Percentiles rank a stretch among this genome's conserved stretches.
Evolutionary conservation across 2,113 vertebrate species (phyloP).

Genomic region (Channa argus): DNA sequence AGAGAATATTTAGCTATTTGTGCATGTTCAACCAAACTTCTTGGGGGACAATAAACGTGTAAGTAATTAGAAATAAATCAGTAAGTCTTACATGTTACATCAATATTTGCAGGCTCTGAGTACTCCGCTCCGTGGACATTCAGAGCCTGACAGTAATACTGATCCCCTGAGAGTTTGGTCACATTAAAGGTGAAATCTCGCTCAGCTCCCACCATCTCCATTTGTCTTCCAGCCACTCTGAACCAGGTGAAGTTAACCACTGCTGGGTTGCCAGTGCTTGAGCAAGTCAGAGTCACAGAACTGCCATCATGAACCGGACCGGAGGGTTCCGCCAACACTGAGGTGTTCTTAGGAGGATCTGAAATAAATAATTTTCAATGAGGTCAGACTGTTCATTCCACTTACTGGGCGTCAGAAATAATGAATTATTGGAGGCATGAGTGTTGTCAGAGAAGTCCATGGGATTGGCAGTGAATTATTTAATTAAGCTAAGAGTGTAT

Average conservation of each 20-base stretch:
- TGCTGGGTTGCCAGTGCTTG: conserved; percentile 67
- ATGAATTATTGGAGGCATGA: too few relatives aligned
- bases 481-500: too few relatives aligned
- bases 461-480: too few relatives aligned
- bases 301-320: conserved; percentile 59
- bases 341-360: conserved; percentile 77
- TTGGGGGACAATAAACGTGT: neutral
- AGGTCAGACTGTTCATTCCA: too few relatives aligned
- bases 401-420: too few relatives aligned
- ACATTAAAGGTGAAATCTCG: conserved; percentile 58
- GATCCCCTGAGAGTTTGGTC: conserved; percentile 68
- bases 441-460: too few relatives aligned
- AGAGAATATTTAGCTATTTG: neutral
- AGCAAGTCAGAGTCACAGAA: conserved; percentile 75
- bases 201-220: conserved; percentile 43
- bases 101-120: conserved; percentile 28
- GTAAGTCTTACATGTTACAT: conserved; percentile 70
- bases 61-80: neutral
- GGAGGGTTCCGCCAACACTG: conserved; percentile 49
- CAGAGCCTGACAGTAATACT: conserved; percentile 63
- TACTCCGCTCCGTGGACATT: conserved; percentile 61
- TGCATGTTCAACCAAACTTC: neutral
- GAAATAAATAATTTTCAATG: neutral
- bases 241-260: conserved; percentile 78
- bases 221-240: conserved; percentile 47